Conservation (phyloP, 2,113 vertebrate species). For the Pelvicachromis taeniatus region DNA sequence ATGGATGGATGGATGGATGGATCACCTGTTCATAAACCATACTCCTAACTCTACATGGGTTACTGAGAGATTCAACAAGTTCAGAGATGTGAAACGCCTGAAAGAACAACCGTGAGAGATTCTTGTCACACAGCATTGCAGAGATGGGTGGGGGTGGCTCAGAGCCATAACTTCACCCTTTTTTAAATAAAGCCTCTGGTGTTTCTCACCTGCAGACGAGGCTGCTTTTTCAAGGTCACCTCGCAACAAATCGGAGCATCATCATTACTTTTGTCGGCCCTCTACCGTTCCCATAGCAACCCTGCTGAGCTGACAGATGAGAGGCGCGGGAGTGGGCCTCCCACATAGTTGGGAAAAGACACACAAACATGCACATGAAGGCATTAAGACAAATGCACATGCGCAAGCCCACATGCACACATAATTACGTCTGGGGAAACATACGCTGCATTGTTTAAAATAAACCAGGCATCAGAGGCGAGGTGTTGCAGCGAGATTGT, state of each 20-base stretch:
- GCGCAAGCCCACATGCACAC: neutral
- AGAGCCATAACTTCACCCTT: neutral
- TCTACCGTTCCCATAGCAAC: slow-evolving; percentile 74
- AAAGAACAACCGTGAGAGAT: neutral
- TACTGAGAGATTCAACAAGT: neutral
- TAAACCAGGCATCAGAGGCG: slow-evolving; percentile 62
- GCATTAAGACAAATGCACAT: neutral
- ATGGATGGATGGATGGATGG: neutral
- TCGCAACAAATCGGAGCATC: slow-evolving; percentile 60
- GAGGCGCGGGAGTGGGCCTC: slow-evolving; percentile 56
- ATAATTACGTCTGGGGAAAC: slow-evolving; percentile 50
- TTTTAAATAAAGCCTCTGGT: neutral
- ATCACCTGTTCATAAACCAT: neutral
- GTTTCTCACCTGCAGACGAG: slow-evolving; percentile 9
- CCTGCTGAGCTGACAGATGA: slow-evolving; percentile 68
- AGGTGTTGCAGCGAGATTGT: slow-evolving; percentile 58
- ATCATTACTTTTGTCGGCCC: slow-evolving; percentile 60
- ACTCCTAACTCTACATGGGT: neutral
- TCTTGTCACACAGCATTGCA: neutral
- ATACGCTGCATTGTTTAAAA: slow-evolving; percentile 64
- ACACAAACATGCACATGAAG: neutral
- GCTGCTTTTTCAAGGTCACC: slow-evolving; percentile 63
- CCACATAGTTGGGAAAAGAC: slow-evolving; percentile 44
- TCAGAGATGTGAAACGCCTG: neutral
- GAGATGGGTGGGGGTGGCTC: neutral